Percentiles rank a stretch among this genome's conserved stretches.
phyloP scores from a whole-genome alignment of 1,140 invertebrate genomes.

The Yoshiicerus persimilis region DNA sequence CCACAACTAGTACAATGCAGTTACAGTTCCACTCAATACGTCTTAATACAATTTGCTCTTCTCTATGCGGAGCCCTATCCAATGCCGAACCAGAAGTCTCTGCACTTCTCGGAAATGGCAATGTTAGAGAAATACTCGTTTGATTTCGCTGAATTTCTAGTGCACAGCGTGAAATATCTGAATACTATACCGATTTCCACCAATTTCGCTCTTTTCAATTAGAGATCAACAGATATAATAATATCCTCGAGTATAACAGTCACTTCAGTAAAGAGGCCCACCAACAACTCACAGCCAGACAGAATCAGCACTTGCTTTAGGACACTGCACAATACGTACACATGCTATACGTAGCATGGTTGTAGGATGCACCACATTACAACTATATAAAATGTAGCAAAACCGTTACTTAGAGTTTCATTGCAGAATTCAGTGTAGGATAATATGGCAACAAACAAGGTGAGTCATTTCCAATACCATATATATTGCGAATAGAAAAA shows the following conservation, averaged over 20 bases:
- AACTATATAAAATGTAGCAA: too few species aligned
- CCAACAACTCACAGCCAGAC: background rate
- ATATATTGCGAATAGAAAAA: too few species aligned
- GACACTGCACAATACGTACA: background rate
- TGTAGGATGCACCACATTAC: too few species aligned
- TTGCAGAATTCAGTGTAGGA: too few species aligned
- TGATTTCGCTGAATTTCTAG: background rate
- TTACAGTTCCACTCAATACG: background rate
- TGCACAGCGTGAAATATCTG: too few species aligned
- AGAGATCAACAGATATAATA: background rate
- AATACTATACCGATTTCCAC: background rate
- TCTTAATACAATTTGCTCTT: too few species aligned
- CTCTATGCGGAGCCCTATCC: background rate
- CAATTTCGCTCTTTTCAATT: background rate
- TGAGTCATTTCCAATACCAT: too few species aligned
- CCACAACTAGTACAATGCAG: background rate
- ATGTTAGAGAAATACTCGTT: background rate
- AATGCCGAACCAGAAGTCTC: background rate
- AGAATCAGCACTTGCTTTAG: background rate
- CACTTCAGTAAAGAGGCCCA: background rate
- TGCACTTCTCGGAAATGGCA: background rate
- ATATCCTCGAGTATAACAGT: background rate
- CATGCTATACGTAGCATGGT: too few species aligned
- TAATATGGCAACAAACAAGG: too few species aligned
- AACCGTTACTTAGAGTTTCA: too few species aligned